A percentile compares a stretch with the other conserved stretches of the same genome.
These are phyloP conservation scores for Sialia sialis DNA, from an alignment of 2,113 vertebrate genomes.

Conservation along the genomic window DNA sequence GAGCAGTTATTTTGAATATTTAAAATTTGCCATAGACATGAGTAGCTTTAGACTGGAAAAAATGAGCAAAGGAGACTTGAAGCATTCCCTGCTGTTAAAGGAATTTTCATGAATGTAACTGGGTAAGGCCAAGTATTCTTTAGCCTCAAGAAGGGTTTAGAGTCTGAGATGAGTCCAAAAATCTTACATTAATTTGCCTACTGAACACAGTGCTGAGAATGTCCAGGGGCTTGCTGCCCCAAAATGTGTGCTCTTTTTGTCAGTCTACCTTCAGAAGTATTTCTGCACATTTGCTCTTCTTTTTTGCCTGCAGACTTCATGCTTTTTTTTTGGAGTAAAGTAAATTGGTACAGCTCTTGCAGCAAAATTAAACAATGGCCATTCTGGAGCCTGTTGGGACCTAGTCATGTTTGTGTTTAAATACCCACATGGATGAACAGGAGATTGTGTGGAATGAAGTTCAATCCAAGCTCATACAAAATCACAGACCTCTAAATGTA, in stretches of 20 bases:
- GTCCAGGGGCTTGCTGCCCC: neutral
- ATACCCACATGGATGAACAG: neutral
- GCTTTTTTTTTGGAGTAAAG: neutral
- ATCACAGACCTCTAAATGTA: neutral
- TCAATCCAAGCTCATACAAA: neutral
- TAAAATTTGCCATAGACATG: neutral
- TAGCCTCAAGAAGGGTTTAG: neutral
- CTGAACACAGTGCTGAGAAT: neutral
- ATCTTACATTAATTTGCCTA: neutral
- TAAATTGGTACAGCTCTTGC: neutral
- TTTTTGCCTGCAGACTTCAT: neutral
- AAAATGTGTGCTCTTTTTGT: neutral
- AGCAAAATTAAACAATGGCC: neutral
- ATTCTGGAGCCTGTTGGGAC: neutral
- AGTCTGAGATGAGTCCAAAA: neutral
- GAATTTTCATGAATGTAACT: neutral
- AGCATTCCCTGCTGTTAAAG: neutral
- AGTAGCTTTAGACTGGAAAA: neutral
- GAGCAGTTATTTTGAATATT: neutral
- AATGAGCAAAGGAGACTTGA: neutral
- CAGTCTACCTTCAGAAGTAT: neutral
- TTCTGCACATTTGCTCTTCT: neutral
- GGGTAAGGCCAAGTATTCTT: neutral
- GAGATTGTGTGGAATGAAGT: neutral
- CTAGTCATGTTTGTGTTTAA: neutral